Evolutionary conservation across 2,888 invertebrate genomes (phyloP), one percentile per base, ranked within the genome.

Genomic region (Andricus curvator): DNA sequence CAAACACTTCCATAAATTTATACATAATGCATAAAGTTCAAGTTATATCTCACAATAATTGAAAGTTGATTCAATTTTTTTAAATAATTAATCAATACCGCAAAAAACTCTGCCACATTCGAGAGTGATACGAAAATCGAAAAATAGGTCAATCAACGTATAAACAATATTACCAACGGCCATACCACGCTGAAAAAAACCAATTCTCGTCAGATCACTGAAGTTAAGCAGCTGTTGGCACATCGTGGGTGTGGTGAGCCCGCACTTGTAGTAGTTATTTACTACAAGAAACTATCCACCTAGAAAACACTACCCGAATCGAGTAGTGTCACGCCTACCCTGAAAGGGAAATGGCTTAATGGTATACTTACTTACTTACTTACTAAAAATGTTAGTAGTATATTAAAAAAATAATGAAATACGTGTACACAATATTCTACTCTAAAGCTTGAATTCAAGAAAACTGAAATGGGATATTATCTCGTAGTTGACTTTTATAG

Each of bases 391-490:
- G 2, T 62, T 6, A 25, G 25, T 11, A 56, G n/a, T 25, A 25
- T 62, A 15, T 25, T 25, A 0, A 25, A 6, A 25, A 25, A 62
- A 25, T 62, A 25, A 15, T 15, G 25, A 62, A 62, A 25, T 4
- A 4, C 22, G 25, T 37, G 56, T 56, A 56, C 56, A 74, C 9
- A 33, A 74, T 51, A 74, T 74, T 74, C 33, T 56, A 74, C 56
- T 74, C 6, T 56, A 56, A n/a, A 74, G 74, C 74, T n/a, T 56
- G 33, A 74, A 51, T 70, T 70, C 33, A 70, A 48, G 20, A 70
- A 51, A 29, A 33, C 33, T 29, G 13, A 68, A 9, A 44, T n/a
- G 33, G 48, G 51, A 33, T 33, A 74, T 29, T 51, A 74, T 56
- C 74, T 56, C n/a, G 20, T 37, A 56, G n/a, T 22, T n/a, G 70